A percentile compares a stretch with the other conserved stretches of the same genome.
Conservation (phyloP, 2,797 vertebrate species). For the Falco columbarius region DNA sequence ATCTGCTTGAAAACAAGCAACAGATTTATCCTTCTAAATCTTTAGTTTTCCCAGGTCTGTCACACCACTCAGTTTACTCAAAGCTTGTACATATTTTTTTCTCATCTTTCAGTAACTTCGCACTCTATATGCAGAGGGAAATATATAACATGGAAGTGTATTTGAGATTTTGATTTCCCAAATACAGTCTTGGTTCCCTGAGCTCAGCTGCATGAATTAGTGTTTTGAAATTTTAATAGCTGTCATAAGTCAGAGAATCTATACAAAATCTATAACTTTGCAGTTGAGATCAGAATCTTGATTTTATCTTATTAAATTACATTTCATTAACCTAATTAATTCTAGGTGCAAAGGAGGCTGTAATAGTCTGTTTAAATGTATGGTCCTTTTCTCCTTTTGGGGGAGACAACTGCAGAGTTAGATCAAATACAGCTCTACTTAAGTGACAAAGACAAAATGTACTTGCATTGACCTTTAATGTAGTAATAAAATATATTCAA, state of each 20-base stretch:
- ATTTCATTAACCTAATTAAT: conserved; percentile 40
- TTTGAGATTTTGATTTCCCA: conserved; percentile 6
- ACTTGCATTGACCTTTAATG: conserved; percentile 19
- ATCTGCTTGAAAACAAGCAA: conserved; percentile 32
- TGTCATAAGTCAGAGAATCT: neutral
- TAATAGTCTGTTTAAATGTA: neutral
- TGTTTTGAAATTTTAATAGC: neutral
- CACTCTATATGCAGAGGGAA: neutral
- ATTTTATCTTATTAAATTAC: neutral
- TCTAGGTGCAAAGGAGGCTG: neutral
- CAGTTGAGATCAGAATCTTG: neutral
- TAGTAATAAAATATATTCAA: neutral
- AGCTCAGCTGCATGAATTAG: neutral
- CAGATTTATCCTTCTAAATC: neutral
- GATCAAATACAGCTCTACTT: neutral
- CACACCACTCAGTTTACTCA: neutral
- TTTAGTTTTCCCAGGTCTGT: neutral
- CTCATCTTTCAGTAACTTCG: neutral
- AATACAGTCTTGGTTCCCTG: neutral
- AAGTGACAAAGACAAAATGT: conserved; percentile 22
- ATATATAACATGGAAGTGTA: neutral
- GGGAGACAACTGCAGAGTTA: neutral
- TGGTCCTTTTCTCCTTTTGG: neutral
- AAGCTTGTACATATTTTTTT: neutral
- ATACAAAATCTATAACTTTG: neutral